Evolutionary conservation across 2,888 invertebrate genomes (phyloP).

Genomic region (Diachrysia chrysitis): DNA sequence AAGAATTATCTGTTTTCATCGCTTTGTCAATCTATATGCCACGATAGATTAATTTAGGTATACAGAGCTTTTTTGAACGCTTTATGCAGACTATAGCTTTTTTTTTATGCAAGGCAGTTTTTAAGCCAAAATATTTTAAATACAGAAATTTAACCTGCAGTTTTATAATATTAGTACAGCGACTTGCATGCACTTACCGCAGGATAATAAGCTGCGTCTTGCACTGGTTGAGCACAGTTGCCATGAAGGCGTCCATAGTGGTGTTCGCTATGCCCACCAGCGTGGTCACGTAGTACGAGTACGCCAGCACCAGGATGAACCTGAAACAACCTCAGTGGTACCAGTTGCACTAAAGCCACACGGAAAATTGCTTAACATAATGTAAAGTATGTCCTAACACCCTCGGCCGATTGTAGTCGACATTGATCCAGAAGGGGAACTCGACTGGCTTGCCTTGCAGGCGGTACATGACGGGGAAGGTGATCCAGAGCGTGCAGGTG

Average conservation of each 20-base stretch:
- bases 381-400: constrained; percentile 45
- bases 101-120: no score
- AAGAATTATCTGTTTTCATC: no score
- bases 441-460: constrained; percentile 63
- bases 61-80: no score
- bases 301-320: constrained; percentile 72
- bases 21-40: no score
- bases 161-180: no score
- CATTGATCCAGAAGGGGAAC: constrained; percentile 67
- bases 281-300: constrained; percentile 82
- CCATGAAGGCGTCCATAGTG: constrained; percentile 84
- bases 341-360: constrained; percentile 20
- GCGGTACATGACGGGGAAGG: constrained; percentile 68
- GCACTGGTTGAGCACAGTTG: constrained; percentile 78
- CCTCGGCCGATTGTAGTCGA: constrained; percentile 51
- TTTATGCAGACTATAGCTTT: no score
- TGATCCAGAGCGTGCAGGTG: constrained; percentile 78
- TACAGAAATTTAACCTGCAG: no score
- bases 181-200: constrained; percentile 65
- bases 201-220: constrained; percentile 78
- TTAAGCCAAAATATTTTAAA: no score
- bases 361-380: background rate
- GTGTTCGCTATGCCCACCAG: constrained; percentile 85
- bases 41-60: no score
- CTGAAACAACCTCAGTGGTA: constrained; percentile 57